Percentiles rank a stretch among this genome's conserved stretches.
phyloP scores from a whole-genome alignment of 2,797 vertebrate species.

The Leptoclinus maculatus region DNA sequence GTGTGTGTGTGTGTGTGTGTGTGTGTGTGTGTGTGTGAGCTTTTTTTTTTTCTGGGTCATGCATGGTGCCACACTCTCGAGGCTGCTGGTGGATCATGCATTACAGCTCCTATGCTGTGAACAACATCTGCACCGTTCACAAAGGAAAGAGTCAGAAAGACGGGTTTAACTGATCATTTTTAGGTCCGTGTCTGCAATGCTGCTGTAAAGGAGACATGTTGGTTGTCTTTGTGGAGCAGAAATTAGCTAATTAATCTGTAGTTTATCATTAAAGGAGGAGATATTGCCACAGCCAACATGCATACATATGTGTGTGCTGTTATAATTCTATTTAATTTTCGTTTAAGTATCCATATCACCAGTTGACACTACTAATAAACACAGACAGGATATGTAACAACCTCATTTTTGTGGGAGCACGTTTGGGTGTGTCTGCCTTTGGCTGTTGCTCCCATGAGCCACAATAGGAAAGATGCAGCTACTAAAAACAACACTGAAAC shows the following conservation, averaged over 20 bases:
- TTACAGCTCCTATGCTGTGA: slow-evolving; percentile 43
- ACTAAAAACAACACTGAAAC: slow-evolving; percentile 3
- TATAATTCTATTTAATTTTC: not conserved
- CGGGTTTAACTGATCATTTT: slow-evolving; percentile 15
- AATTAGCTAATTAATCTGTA: slow-evolving; percentile 6
- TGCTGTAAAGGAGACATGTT: not conserved
- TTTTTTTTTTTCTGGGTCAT: slow-evolving; percentile 78
- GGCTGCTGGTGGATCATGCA: slow-evolving; percentile 57
- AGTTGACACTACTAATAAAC: slow-evolving; percentile 5
- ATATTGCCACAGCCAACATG: not conserved
- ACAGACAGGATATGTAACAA: not conserved
- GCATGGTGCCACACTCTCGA: slow-evolving; percentile 64
- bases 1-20: slow-evolving; percentile 47
- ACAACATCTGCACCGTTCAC: slow-evolving; percentile 56
- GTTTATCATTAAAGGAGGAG: not conserved
- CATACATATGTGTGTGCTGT: not conserved
- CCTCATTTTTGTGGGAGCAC: slow-evolving; percentile 3
- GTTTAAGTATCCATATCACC: not conserved
- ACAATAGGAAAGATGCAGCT: not conserved
- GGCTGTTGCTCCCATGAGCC: not conserved
- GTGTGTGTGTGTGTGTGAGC: slow-evolving; percentile 36
- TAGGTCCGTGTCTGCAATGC: not conserved
- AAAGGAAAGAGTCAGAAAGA: slow-evolving; percentile 30
- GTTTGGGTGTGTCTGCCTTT: slow-evolving; percentile 17
- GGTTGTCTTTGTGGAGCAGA: slow-evolving; percentile 17